Evolutionary conservation across 2,113 vertebrate genomes (phyloP), one percentile per base, ranked within the genome.

Genomic region (Glaucidium brasilianum): DNA sequence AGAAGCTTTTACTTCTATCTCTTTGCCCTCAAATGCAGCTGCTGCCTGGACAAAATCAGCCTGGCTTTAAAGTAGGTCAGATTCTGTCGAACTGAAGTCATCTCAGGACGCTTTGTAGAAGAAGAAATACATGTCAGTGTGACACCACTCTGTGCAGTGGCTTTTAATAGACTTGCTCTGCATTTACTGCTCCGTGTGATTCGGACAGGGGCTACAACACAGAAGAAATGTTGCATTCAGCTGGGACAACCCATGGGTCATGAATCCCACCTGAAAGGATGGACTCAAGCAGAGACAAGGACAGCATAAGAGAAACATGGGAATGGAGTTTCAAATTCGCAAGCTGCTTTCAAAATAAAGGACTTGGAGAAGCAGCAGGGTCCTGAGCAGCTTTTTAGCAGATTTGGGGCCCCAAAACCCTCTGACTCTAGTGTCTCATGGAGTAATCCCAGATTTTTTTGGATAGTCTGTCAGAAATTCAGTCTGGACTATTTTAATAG

Each of bases 61-160:
- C 62, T 63, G 71, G 27, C 75, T 94, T 64, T 58, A 82, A 95
- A 72, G 77, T 72, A 94, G 86, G 88, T 93, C 92, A 95, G 55
- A 37, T 10, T n/a, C 43, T 22, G 56, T 14, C 66, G 85, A 76
- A 47, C 59, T 66, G 56, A 63, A 92, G 82, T 74, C 62, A 83
- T 34, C 83, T 69, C 37, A 14, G 68, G 64, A 69, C 87, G 60
- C 88, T 91, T 30, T 71, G 78, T 11, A 30, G 66, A 94, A 71
- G 60, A 49, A 60, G 75, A 68, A 78, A 90, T 94, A 25, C 56
- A 10, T 89, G 93, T 82, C 90, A 96, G 68, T 94, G 73, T 96
- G 86, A 84, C 93, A 94, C 59, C n/a, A 11, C 41, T 69, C 39
- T 0, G 0, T 6, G 26, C 32, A 25, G 37, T 10, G 41, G 25